Conservation (phyloP, 2,888 invertebrate genomes). For the Lasioglossum malachurum region DNA sequence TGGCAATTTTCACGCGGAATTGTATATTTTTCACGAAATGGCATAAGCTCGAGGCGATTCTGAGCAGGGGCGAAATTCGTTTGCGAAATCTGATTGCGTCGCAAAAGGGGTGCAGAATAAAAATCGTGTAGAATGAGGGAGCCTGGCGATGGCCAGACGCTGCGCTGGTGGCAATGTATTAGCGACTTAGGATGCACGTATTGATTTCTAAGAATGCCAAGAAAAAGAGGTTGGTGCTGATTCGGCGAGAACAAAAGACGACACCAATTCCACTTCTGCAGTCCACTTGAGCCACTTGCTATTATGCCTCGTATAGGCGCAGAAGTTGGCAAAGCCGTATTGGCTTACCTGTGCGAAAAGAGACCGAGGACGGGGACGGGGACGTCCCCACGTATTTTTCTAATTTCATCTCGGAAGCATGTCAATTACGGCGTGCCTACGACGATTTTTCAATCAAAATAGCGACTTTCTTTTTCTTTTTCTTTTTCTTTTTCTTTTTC, state of each 20-base stretch:
- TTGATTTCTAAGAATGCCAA: constrained; percentile 78
- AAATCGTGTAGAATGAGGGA: not conserved
- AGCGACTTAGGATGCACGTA: constrained; percentile 68
- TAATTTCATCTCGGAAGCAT: constrained; percentile 15
- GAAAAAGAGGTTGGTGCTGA: constrained; percentile 79
- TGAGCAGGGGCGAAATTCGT: not conserved
- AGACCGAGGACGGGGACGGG: constrained; percentile 8
- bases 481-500: too few species aligned
- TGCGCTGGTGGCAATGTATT: constrained; percentile 42
- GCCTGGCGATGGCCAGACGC: constrained; percentile 20
- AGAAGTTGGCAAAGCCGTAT: constrained; percentile 63
- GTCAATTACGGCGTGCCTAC: not conserved
- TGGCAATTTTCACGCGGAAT: not conserved
- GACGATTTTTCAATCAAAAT: not conserved
- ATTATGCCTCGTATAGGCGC: constrained; percentile 70
- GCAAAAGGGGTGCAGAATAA: not conserved
- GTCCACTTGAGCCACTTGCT: constrained; percentile 74
- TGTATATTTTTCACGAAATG: not conserved
- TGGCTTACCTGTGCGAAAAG: constrained; percentile 57
- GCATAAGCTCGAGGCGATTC: not conserved
- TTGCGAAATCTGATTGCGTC: not conserved
- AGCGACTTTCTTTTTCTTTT: not conserved
- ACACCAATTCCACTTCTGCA: constrained; percentile 77
- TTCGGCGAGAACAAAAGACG: constrained; percentile 77
- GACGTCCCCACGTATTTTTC: constrained; percentile 25